Evolutionary conservation across 2,113 vertebrate genomes (phyloP).

Genomic region (Tinamus guttatus): DNA sequence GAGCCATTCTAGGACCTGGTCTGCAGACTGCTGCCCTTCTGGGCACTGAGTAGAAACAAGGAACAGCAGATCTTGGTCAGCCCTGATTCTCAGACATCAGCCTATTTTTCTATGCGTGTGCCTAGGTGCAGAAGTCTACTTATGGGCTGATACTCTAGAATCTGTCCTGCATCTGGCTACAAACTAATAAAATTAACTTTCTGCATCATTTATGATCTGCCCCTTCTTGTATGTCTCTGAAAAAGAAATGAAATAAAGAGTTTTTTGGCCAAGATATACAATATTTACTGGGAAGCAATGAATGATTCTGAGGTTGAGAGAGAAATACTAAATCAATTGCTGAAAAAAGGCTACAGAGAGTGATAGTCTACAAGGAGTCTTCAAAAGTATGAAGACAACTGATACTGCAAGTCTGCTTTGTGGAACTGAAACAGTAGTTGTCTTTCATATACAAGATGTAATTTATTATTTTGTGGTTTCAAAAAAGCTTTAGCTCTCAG

Average conservation of each 20-base stretch:
- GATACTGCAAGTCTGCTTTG: not conserved
- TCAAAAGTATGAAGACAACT: not conserved
- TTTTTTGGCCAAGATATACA: not conserved
- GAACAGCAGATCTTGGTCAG: not conserved
- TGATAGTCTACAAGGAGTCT: not conserved
- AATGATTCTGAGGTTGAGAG: not conserved
- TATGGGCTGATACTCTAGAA: not conserved
- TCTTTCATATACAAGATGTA: not conserved
- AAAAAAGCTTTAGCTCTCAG: not conserved
- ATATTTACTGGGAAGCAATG: not conserved
- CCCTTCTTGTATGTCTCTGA: not conserved
- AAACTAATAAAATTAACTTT: not conserved
- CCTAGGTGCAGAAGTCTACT: not conserved
- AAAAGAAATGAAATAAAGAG: not conserved
- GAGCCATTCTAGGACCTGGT: not conserved
- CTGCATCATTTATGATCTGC: not conserved
- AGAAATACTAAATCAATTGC: not conserved
- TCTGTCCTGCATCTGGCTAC: not conserved
- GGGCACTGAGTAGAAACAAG: not conserved
- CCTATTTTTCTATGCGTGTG: not conserved
- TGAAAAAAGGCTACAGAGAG: not conserved
- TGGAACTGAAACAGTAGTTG: not conserved
- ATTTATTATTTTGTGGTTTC: not conserved
- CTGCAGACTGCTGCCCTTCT: not conserved
- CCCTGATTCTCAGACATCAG: not conserved